phyloP scores from a whole-genome alignment of 2,113 vertebrate genomes.

The Macrotus californicus region DNA sequence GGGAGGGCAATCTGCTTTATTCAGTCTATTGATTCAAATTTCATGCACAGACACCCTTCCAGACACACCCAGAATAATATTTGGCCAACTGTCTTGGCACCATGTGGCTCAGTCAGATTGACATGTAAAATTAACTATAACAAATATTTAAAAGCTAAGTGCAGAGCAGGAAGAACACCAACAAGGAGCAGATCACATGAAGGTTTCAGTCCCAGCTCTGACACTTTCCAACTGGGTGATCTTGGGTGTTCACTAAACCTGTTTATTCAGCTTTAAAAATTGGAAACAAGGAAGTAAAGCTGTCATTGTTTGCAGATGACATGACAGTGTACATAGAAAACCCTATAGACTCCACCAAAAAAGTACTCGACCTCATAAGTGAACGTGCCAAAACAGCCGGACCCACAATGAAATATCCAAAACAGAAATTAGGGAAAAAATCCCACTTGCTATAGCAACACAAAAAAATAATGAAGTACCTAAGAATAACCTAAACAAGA shows the following conservation, averaged over 20 bases:
- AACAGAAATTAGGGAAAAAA: no score
- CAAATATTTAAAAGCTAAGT: slow-evolving; percentile 11
- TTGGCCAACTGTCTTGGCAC: not conserved
- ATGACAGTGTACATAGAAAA: no score
- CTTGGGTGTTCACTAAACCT: not conserved
- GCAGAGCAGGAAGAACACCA: not conserved
- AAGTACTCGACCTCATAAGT: no score
- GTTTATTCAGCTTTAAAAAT: not conserved
- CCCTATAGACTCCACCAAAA: no score
- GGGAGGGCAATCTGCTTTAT: not conserved
- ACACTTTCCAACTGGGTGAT: not conserved
- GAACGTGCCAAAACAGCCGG: no score
- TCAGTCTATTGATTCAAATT: not conserved
- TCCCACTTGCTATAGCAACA: no score
- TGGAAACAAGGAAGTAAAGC: no score
- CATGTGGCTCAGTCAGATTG: not conserved
- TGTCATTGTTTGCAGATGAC: no score
- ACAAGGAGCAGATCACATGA: not conserved
- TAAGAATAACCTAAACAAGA: no score
- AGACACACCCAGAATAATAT: not conserved
- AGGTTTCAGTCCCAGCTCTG: not conserved
- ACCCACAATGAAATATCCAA: no score
- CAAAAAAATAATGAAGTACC: no score
- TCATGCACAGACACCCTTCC: not conserved
- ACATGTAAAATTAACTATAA: not conserved